Conservation (phyloP, 2,113 vertebrate genomes). For the Pomatorhinus ruficollis region DNA sequence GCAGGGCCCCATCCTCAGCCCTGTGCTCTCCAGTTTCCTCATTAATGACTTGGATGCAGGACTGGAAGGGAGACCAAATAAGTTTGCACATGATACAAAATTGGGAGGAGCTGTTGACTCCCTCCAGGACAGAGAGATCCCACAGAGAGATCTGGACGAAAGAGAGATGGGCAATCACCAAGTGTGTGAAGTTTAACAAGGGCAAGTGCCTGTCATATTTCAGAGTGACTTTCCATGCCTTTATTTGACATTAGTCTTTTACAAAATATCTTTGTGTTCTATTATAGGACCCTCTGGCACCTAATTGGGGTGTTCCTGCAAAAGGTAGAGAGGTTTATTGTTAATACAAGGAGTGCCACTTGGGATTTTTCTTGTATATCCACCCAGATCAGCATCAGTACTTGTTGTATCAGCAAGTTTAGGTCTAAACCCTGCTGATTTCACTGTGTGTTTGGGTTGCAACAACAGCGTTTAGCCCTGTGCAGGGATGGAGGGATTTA, state of each 20-base stretch:
- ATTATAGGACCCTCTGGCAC: not conserved
- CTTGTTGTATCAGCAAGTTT: not conserved
- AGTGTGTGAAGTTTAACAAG: not conserved
- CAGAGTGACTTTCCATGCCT: not conserved
- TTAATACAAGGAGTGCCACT: not conserved
- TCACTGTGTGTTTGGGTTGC: not conserved
- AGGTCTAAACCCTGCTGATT: not conserved
- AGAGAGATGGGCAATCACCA: not conserved
- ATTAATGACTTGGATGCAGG: not conserved
- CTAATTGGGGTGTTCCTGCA: not conserved
- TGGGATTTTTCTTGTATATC: not conserved
- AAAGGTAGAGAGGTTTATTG: not conserved
- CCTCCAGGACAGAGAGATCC: not conserved
- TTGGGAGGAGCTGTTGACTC: not conserved
- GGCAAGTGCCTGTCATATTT: not conserved
- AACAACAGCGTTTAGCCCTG: not conserved
- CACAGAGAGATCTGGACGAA: not conserved
- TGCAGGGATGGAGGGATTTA: not conserved
- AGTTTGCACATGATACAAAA: not conserved
- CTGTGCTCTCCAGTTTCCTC: not conserved
- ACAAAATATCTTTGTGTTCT: not conserved
- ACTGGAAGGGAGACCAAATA: not conserved
- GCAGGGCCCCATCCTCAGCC: not conserved
- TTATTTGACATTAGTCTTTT: not conserved
- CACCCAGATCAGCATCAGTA: not conserved